Evolutionary conservation across 2,797 vertebrate genomes (phyloP), one percentile per base, ranked within the genome.

Genomic region (Onychomys arenicola): DNA sequence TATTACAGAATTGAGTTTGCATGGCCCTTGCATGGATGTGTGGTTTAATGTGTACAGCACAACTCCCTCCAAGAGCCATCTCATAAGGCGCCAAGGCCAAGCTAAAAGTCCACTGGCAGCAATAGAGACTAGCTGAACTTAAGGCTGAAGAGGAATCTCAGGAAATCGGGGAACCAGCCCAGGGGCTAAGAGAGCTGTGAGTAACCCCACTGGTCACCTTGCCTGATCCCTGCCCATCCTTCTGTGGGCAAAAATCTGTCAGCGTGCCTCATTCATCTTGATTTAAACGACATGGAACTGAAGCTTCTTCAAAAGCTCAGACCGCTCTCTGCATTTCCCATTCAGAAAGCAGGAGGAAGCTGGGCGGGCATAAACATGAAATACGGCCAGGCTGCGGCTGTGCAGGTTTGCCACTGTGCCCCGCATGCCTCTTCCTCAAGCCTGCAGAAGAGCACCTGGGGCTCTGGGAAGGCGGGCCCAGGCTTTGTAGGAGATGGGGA

Each of bases 171-270:
- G 77, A 59, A 49, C 52, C 93, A 83, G 81, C 63, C 93, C 88
- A 89, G 11, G 89, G 94, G 73, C n/a, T 49, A 29, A 67, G 97
- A 95, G 96, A 98, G 97, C 95, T 63, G 7, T 17, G 14, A 94
- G 98, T 97, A 43, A 73, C 27, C 37, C 95, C 80, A 17, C 93
- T 76, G 96, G 96, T 96, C 95, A 96, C 92, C 97, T 96, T 88
- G 88, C 92, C 97, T 21, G 32, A 9, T 16, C 92, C 97, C 91
- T 43, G 69, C 37, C 46, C 32, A 65, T 61, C 90, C 61, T 91
- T 55, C 12, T 96, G 87, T 34, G 89, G 96, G 93, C 85, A 92
- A 57, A 96, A 97, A 94, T 69, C 96, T 96, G 96, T 87, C 93
- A 40, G 46, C 10, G 40, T 76, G 86, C 29, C 78, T 49, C 32